Conservation (phyloP, 2,113 vertebrate species). For the Himantopus leucocephalus region DNA sequence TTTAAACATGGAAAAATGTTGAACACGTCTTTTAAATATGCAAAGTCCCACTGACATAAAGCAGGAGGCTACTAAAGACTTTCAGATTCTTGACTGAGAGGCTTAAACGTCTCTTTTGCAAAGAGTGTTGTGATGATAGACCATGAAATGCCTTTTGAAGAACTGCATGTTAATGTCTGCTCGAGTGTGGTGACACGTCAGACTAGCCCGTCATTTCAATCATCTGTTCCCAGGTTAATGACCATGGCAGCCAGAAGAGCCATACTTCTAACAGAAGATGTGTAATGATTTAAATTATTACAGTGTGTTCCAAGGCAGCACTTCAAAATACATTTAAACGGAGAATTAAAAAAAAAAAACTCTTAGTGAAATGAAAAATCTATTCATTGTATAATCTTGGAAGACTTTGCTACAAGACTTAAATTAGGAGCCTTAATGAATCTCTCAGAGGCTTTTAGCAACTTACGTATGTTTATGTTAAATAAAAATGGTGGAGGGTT, state of each 20-base stretch:
- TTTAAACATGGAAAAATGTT: not conserved
- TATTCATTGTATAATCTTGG: slow-evolving; percentile 41
- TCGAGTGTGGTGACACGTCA: not conserved
- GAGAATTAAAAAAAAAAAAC: not conserved
- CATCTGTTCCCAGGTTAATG: slow-evolving; percentile 25
- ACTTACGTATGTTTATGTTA: slow-evolving; percentile 36
- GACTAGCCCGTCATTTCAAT: not conserved
- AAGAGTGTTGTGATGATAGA: not conserved
- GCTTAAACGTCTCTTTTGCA: not conserved
- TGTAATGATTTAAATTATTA: slow-evolving; percentile 11
- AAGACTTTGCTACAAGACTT: slow-evolving; percentile 18
- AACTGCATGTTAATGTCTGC: not conserved
- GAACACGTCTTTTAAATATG: not conserved
- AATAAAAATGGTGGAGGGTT: slow-evolving; percentile 36
- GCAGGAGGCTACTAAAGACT: not conserved
- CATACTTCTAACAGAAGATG: not conserved
- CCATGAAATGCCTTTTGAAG: not conserved
- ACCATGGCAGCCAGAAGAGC: not conserved
- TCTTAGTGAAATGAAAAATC: slow-evolving; percentile 36
- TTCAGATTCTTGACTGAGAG: not conserved
- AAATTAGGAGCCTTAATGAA: slow-evolving; percentile 26
- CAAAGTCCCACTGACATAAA: not conserved
- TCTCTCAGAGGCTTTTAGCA: slow-evolving; percentile 50
- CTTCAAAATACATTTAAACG: slow-evolving; percentile 37
- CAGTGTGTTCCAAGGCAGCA: slow-evolving; percentile 19